phyloP scores from a whole-genome alignment of 2,797 vertebrate species.

The Sebastes alutus region DNA sequence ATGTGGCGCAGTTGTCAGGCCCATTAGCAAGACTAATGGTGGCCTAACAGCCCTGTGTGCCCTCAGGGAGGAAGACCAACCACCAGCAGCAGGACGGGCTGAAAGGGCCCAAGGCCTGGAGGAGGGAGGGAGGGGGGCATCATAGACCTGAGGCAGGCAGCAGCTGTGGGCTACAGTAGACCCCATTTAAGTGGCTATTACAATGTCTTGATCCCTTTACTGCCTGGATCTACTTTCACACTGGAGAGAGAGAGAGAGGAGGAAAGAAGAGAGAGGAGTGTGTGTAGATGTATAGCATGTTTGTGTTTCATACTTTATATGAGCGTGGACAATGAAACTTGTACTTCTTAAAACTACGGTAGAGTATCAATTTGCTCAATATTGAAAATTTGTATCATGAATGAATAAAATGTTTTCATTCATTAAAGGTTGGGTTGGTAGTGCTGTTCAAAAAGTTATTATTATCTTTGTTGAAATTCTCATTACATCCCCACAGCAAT shows the following conservation, averaged over 20 bases:
- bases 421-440: background rate
- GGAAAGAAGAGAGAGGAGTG: background rate
- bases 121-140: background rate
- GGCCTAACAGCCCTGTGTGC: conserved; percentile 71
- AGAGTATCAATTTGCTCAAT: background rate
- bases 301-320: background rate
- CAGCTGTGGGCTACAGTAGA: conserved; percentile 63
- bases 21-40: conserved; percentile 80
- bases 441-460: too few relatives aligned
- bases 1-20: conserved; percentile 72
- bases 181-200: conserved; percentile 71
- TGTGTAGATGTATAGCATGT: background rate
- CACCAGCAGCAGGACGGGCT: conserved; percentile 66
- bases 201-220: conserved; percentile 59
- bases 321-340: background rate
- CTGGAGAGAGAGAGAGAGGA: conserved; percentile 2
- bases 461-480: too few relatives aligned
- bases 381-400: background rate
- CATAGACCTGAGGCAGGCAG: conserved; percentile 47
- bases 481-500: too few relatives aligned
- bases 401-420: background rate
- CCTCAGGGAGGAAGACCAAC: conserved; percentile 72
- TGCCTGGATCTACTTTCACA: conserved; percentile 59
- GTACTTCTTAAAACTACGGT: background rate
- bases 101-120: conserved; percentile 48